Evolutionary conservation across 2,113 vertebrate species (phyloP), one percentile per base, ranked within the genome.

Genomic region (Oryzias woworae): DNA sequence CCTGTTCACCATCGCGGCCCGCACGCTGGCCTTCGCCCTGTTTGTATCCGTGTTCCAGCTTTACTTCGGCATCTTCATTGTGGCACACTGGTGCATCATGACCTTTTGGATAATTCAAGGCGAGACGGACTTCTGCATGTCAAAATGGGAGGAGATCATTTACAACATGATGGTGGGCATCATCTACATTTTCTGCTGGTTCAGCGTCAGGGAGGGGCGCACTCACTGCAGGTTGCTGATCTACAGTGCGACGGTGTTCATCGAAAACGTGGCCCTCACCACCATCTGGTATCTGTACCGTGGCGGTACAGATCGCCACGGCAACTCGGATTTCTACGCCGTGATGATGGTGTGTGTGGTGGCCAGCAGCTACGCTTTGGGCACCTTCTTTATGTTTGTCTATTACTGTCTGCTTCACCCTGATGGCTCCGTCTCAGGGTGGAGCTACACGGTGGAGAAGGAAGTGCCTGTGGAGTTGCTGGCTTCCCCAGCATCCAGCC

Each of bases 21-120:
- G 97, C 0, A 92, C 95, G 1, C 92, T 98, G 62, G 96, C 97
- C 72, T 99, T 99, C 0, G 96, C 97, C 3, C 94, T 99, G 65
- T 99, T 99, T 0, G 96, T 95, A 82, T 98, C 97, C 0, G 92
- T 97, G 80, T 99, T 96, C 89, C 95, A 95, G 90, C 95, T 98
- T 51, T 98, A 99, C 92, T 99, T 99, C 0, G 95, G 95, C 83
- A 98, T 99, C 90, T 99, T 99, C 90, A 93, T 99, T 0, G 95
- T 99, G 70, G 95, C 95, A 23, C 97, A 99, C 87, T 99, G 97
- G 97, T 99, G 97, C 78, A 87, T 97, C 92, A 99, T 99, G 97
- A 99, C 97, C 55, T 99, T 99, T 85, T 99, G 97, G 97, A 97
- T 99, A 79, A 98, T 99, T 82, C 96, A 97, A 80, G 97, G 96